These are phyloP conservation scores for Daphoenositta chrysoptera DNA, from an alignment of 2,113 vertebrate genomes.

Conservation along the genomic window DNA sequence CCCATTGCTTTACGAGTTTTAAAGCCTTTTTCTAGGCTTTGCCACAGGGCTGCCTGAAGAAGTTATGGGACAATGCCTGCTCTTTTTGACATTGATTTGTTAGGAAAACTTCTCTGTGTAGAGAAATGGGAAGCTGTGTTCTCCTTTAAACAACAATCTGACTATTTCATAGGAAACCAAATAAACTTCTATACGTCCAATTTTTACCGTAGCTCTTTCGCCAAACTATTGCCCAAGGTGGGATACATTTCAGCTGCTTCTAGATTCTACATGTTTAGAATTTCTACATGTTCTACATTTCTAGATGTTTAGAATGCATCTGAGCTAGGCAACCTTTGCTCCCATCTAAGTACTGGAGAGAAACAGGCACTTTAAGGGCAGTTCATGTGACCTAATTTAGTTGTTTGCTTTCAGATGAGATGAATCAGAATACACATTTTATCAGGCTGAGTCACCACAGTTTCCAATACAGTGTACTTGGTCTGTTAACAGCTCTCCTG, in stretches of 20 bases:
- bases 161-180: background rate
- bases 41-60: background rate
- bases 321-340: background rate
- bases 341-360: background rate
- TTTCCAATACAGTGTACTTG: background rate
- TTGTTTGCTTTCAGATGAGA: background rate
- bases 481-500: background rate
- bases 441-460: background rate
- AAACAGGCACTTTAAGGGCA: background rate
- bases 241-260: background rate
- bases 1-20: background rate
- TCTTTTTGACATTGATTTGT: background rate
- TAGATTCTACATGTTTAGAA: background rate
- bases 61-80: background rate
- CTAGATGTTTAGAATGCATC: background rate
- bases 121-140: background rate
- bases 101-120: background rate
- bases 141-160: background rate
- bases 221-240: background rate
- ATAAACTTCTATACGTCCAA: background rate
- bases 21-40: background rate
- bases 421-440: background rate
- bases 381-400: background rate
- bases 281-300: too few species aligned
- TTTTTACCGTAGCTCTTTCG: background rate